Evolutionary conservation across 2,113 vertebrate genomes (phyloP).

Genomic region (Ciconia maguari): DNA sequence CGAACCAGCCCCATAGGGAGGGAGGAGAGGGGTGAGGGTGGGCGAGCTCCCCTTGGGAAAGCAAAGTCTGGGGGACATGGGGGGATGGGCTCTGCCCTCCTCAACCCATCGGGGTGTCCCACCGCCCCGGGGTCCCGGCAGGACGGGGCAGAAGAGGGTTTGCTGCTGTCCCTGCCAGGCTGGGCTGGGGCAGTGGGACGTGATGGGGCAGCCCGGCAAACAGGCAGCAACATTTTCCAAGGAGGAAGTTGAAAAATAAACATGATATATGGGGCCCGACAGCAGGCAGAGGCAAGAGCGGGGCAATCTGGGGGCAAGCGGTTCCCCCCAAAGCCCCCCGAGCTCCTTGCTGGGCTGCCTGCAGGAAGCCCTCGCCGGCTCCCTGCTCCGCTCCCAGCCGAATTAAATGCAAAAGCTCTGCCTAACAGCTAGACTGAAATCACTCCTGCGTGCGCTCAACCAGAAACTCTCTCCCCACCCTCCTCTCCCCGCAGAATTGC

Average conservation of each 20-base stretch:
- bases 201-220: rapidly evolving
- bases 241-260: constrained; percentile 13
- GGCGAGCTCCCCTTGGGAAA: neutral
- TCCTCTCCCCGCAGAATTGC: neutral
- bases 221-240: rapidly evolving
- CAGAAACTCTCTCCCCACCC: neutral
- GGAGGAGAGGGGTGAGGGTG: neutral
- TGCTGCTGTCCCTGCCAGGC: neutral
- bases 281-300: rapidly evolving
- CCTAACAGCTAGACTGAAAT: neutral
- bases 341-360: neutral
- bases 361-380: neutral
- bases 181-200: neutral
- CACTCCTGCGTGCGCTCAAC: rapidly evolving
- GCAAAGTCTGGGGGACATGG: rapidly evolving
- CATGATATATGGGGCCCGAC: rapidly evolving
- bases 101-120: rapidly evolving
- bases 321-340: rapidly evolving
- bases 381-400: neutral
- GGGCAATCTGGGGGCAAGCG: neutral
- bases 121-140: rapidly evolving
- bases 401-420: neutral
- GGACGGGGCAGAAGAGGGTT: neutral
- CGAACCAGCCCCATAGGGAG: rapidly evolving
- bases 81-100: neutral